Evolutionary conservation across 64 coral and sea anemone genomes (phyloP), one percentile per base, ranked within the genome.

Genomic region (Montipora sp.): DNA sequence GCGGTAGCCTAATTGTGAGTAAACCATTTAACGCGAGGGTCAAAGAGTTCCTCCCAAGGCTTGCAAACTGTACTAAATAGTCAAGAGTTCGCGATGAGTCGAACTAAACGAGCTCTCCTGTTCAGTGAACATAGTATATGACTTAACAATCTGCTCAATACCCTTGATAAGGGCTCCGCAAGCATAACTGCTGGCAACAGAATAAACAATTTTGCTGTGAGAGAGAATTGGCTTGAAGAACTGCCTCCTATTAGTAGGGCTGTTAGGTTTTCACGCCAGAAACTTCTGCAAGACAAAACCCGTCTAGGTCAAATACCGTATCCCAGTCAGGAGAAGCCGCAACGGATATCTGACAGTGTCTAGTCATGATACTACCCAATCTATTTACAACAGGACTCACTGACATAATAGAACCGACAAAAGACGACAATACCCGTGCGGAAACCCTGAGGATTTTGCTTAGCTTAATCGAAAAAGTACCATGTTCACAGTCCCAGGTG

Each of bases 361-460:
- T 27, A 8, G 59, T 84, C 36, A 91, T 91, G 72, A 91, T 82
- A 66, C 77, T 78, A 46, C 0, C 5, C 43, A 91, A 53, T 24
- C 89, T 9, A 5, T 77, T 78, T 10, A 91, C 80, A 20, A 91
- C 89, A 43, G 51, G 77, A 66, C 89, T 78, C 78, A 48, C 0
- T 7, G 89, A 81, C 45, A 91, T 91, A 48, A 91, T 83, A 48
- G 89, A 68, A 21, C 89, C 78, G 14, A 82, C 89, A 51, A 91
- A 82, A 58, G 89, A 67, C 5, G 65, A 70, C 15, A 53, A 15
- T 65, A 61, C 51, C n/a, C 51, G 55, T 15, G 20, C 58, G 5
- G 53, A 84, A 44, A 59, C 27, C 53, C 50, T 91, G 47, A 27
- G 48, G 47, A 73, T 22, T 18, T 48, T 81, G 51, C 49, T 83